Conservation (phyloP, 2,113 vertebrate species). For the Apodemus speciosus region DNA sequence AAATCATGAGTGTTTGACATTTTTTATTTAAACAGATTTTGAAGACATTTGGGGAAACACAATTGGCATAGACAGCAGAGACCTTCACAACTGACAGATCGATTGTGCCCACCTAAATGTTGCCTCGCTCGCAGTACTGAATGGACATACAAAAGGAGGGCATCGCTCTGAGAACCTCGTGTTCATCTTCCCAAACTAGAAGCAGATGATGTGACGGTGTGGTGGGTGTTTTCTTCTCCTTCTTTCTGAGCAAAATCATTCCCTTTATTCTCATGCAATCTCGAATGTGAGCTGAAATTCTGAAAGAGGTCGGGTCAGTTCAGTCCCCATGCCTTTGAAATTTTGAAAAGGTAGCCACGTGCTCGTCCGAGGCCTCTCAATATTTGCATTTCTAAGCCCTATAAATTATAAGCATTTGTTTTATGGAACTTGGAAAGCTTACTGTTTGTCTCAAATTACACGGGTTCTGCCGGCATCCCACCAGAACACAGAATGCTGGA, state of each 20-base stretch:
- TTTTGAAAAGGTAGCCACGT: slow-evolving; percentile 80
- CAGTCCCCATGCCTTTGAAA: slow-evolving; percentile 73
- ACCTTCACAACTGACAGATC: slow-evolving; percentile 60
- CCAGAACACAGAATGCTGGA: slow-evolving; percentile 87
- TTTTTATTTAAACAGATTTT: slow-evolving; percentile 78
- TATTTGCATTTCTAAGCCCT: slow-evolving; percentile 88
- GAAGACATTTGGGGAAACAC: slow-evolving; percentile 72
- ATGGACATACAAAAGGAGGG: background rate
- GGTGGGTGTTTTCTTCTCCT: background rate
- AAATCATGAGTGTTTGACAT: slow-evolving; percentile 62
- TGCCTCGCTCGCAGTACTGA: background rate
- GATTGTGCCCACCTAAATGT: slow-evolving; percentile 39
- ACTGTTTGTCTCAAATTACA: slow-evolving; percentile 87
- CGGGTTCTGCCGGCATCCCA: slow-evolving; percentile 83
- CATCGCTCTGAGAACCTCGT: background rate
- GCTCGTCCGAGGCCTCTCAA: slow-evolving; percentile 74
- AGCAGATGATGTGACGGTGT: background rate
- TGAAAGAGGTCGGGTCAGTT: slow-evolving; percentile 33
- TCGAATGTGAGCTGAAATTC: background rate
- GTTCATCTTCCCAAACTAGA: background rate
- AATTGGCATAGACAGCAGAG: slow-evolving; percentile 58
- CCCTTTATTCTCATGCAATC: background rate
- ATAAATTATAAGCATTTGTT: slow-evolving; percentile 87
- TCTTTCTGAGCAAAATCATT: background rate
- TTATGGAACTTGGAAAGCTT: slow-evolving; percentile 88